Evolutionary conservation across 2,888 invertebrate species (phyloP), one percentile per base, ranked within the genome.

Genomic region (Lasioglossum villosulum): DNA sequence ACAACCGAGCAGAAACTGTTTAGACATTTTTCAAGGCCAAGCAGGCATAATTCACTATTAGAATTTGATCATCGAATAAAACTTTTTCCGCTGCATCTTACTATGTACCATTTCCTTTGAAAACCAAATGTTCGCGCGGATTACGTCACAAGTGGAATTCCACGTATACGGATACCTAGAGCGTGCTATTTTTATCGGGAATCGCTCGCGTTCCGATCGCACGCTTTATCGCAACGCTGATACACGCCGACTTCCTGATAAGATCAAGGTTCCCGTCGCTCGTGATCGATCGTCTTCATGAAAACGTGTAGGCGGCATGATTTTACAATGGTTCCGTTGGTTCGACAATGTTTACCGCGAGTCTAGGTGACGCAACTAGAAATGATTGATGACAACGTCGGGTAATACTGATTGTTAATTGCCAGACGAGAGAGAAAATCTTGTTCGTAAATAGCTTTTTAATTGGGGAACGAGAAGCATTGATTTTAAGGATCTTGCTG

Each of bases 211-310:
- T 30, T 37, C 56, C 74, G 30, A 80, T 70, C 70, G 70, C n/a
- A 30, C 30, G 79, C 23, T 42, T 81, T 83, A 82, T 83, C 82
- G 45, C 23, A 6, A 1, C 14, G 34, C 39, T 45, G 48, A 83
- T 75, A 75, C 3, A 19, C 45, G 39, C 42, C 59, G 34, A n/a
- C 71, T 75, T 72, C 45, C 66, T 45, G 82, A 83, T 76, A 82
- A 73, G 66, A 76, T 37, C 27, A 70, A 79, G 70, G 71, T 71
- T 73, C 68, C 30, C n/a, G 30, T 12, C 14, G 52, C 30, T 42
- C 42, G 42, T 14, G 30, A 45, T 14, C 30, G 37, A 72, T 70
- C 19, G 45, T 72, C 48, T 39, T 70, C 39, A 30, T 19, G 39
- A n/a, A n/a, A 37, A 75, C 27, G 59, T n/a, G 39, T 27, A 56